These are phyloP conservation scores for Coluber constrictor DNA, from an alignment of 2,797 vertebrate species.

Conservation along the genomic window DNA sequence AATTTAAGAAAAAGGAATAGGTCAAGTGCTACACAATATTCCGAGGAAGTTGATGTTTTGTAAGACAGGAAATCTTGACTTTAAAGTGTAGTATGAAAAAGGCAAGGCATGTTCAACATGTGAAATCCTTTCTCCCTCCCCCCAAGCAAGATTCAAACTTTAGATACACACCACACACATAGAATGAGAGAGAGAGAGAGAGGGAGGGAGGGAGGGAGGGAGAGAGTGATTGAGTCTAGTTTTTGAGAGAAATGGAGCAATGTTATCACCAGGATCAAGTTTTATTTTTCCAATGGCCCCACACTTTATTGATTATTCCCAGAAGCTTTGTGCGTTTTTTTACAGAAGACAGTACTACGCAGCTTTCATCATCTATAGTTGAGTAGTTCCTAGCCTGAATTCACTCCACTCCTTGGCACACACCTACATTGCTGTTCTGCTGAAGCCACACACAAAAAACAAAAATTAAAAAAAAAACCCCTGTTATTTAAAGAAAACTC, in stretches of 20 bases:
- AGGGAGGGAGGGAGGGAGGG: no score
- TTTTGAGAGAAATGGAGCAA: not conserved
- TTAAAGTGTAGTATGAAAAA: not conserved
- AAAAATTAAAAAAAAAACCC: not conserved
- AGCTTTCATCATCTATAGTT: not conserved
- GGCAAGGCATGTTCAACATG: not conserved
- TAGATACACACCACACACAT: not conserved
- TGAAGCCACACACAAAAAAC: not conserved
- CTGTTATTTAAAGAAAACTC: not conserved
- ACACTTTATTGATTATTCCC: not conserved
- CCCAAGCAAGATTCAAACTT: not conserved
- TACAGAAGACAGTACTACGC: not conserved
- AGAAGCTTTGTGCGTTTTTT: not conserved
- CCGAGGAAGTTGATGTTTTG: not conserved
- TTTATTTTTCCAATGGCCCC: not conserved
- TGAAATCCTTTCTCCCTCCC: not conserved
- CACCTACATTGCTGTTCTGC: not conserved
- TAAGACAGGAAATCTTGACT: not conserved
- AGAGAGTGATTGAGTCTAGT: not conserved
- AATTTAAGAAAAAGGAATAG: not conserved
- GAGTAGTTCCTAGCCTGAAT: not conserved
- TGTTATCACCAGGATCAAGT: not conserved
- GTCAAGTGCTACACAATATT: not conserved
- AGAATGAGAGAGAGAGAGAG: no score
- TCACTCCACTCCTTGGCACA: not conserved